Conservation (phyloP, 2,113 vertebrate species). For the Onychostoma macrolepis region DNA sequence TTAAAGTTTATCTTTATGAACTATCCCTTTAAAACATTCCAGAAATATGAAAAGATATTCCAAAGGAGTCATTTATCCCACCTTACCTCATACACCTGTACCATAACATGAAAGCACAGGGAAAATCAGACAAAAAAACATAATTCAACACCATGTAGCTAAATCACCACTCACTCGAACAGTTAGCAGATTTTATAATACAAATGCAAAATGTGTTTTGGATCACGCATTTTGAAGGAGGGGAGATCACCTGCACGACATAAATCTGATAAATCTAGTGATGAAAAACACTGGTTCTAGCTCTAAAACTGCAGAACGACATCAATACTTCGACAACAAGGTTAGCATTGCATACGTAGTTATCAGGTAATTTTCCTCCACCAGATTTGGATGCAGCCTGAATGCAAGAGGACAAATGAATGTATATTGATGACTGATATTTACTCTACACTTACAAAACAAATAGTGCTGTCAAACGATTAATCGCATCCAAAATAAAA, state of each 20-base stretch:
- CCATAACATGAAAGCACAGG: slow-evolving; percentile 22
- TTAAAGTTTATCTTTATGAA: not conserved
- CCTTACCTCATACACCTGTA: slow-evolving; percentile 57
- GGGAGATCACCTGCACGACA: not conserved
- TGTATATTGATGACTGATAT: not conserved
- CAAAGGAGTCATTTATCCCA: not conserved
- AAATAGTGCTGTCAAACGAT: not conserved
- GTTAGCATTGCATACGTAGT: slow-evolving; percentile 44
- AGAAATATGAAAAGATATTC: not conserved
- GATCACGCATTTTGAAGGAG: not conserved
- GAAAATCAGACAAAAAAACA: slow-evolving; percentile 28
- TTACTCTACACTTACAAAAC: not conserved
- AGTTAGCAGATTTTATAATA: slow-evolving; percentile 7
- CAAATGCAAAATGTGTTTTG: not conserved
- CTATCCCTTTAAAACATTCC: not conserved
- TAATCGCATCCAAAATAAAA: no score
- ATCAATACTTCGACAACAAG: not conserved
- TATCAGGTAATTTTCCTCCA: slow-evolving; percentile 45
- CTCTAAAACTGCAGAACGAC: not conserved
- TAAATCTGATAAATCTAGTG: not conserved
- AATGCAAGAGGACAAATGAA: not conserved
- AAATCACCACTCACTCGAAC: not conserved
- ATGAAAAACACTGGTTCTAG: not conserved
- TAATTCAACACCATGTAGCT: slow-evolving; percentile 12
- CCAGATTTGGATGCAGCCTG: slow-evolving; percentile 42